Evolutionary conservation across 2,888 invertebrate species (phyloP), one percentile per base, ranked within the genome.

Genomic region (Slavum lentiscoides): DNA sequence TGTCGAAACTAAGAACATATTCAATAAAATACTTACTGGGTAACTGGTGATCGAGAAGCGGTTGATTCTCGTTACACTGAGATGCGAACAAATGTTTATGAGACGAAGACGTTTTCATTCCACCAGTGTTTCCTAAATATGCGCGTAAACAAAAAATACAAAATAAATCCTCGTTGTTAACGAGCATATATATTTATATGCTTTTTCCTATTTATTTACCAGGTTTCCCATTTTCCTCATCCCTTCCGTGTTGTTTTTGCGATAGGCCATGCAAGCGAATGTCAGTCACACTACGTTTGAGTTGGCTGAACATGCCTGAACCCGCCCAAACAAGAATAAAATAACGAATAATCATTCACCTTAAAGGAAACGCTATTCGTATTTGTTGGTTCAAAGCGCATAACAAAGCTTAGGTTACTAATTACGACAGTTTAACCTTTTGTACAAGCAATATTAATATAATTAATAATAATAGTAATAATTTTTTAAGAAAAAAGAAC

Each of bases 281-380:
- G 89, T 93, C 93, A 87, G 93, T 93, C 89, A 94, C 91, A 90
- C 93, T 93, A 91, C 93, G 90, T 91, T 93, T 93, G 89, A 93
- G 91, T 89, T 93, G 92, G 89, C 92, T 91, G 90, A 93, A 91
- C 92, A 93, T 92, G 91, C 93, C 93, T 93, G 91, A 90, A 76
- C 77, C 64, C 77, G 2, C 69, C 77, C 64, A 80, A 80, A 80
- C 69, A 69, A 77, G n/a, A 69, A 80, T 30, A 30, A 80, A 80
- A 72, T 72, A 70, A 80, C 62, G 58, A 64, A 72, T 70, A 80
- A 70, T 72, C 70, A 70, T 68, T 64, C 39, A 64, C 55, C 62
- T 39, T 64, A 37, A 53, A 70, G 53, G 53, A 77, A 70, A 80
- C 58, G 58, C 64, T 39, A 80, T 80, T 80, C 30, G 62, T 30